Conservation (phyloP, 2,888 invertebrate species). For the Sarcophaga variegata region DNA sequence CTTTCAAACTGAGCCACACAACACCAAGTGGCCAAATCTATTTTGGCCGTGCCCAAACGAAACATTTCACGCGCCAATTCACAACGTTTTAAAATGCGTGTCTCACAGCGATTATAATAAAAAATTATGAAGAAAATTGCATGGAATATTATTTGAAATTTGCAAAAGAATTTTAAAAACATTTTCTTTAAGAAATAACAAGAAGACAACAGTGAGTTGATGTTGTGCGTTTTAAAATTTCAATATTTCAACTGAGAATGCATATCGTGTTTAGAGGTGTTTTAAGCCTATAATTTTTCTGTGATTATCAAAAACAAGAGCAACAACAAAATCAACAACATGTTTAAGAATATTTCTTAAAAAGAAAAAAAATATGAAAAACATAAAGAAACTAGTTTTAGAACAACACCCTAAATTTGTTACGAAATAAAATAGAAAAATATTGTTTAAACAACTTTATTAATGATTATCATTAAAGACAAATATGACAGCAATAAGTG, state of each 20-base stretch:
- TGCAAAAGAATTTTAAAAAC: conserved; percentile 7
- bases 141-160: conserved; percentile 30
- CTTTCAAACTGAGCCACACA: conserved; percentile 83
- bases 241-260: conserved; percentile 52
- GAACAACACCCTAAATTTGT: conserved; percentile 63
- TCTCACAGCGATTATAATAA: conserved; percentile 4
- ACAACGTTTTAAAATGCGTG: conserved; percentile 72
- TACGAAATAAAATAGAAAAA: conserved; percentile 17
- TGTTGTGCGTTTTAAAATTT: conserved; percentile 25
- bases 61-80: conserved; percentile 74
- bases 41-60: conserved; percentile 71
- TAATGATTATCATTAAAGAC: conserved; percentile 19
- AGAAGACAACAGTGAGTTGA: neutral
- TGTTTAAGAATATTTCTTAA: conserved; percentile 25
- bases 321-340: conserved; percentile 32
- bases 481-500: neutral
- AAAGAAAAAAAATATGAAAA: neutral
- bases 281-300: conserved; percentile 45
- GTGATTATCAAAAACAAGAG: neutral
- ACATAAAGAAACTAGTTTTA: conserved; percentile 60
- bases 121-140: neutral
- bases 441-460: conserved; percentile 24
- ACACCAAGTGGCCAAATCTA: conserved; percentile 78
- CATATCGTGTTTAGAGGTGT: conserved; percentile 16
- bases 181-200: conserved; percentile 19